Base-by-base conservation (phyloP, 2,797 vertebrate genomes). In the Apogon hyalosoma region DNA sequence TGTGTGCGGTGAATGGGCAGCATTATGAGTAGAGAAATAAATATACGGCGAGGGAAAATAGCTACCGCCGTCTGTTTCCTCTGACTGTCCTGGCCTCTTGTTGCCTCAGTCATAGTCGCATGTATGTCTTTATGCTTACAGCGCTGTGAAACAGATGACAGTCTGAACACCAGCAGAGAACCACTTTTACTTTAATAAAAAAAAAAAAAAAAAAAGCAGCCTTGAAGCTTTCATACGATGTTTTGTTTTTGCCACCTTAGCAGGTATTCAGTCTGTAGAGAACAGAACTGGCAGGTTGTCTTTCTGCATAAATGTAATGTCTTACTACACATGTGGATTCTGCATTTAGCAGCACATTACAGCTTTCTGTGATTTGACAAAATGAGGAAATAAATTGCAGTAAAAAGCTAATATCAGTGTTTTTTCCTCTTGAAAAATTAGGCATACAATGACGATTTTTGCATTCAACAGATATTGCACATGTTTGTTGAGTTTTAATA, bases 1-100 rank as follows among this genome's bases (percentile, higher is more conserved):
- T 93, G 84, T 72, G 55, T 6, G 56, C 69, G n/a, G 56, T 94
- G 92, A 93, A 93, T 93, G 86, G 90, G 77, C 63, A 0, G 57
- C 87, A 91, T 92, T 90, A 89, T 90, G 71, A 80, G 73, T 63
- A 42, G 50, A 80, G 83, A 84, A 85, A 92, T 88, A 90, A 89
- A 92, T 89, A 83, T 71, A 87, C 84, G 80, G 75, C 42, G 39
- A 75, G 80, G 84, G 86, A 86, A 77, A 75, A 82, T 77, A 77
- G 87, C 79, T 64, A 66, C 83, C 40, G 67, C 39, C 47, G 19
- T 69, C 53, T 68, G 77, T 83, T 89, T 81, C 71, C 83, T 79
- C 74, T n/a, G 36, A 69, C 74, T 59, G 64, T 58, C 18, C 2
- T 0, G 56, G 19, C 73, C 68, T 84, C 64, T 62, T 69, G 79